Percentiles rank a stretch among this genome's conserved stretches.
phyloP scores from a whole-genome alignment of 1,140 invertebrate species.

The Ephestia elutella region DNA sequence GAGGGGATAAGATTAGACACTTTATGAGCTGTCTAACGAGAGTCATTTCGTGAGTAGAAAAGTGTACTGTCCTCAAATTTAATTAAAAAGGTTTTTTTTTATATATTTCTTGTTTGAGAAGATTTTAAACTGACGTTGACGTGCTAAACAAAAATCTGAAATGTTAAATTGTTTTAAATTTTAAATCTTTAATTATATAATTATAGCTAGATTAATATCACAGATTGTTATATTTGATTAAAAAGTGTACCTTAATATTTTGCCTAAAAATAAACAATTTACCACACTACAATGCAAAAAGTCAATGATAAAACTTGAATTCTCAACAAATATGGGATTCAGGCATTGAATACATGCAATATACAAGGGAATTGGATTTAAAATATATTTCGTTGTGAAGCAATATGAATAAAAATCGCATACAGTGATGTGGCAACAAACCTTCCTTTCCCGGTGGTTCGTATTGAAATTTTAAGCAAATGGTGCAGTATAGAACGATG shows the following conservation, averaged over 20 bases:
- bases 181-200: too few relatives aligned
- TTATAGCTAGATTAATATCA: too few relatives aligned
- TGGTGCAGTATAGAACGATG: constrained; percentile 34
- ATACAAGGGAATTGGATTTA: constrained; percentile 16
- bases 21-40: constrained; percentile 7
- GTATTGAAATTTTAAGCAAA: constrained; percentile 45
- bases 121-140: too few relatives aligned
- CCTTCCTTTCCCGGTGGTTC: not conserved
- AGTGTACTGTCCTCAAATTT: not conserved
- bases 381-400: constrained; percentile 19
- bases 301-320: not conserved
- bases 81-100: not conserved
- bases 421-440: constrained; percentile 16
- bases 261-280: not conserved
- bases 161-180: too few relatives aligned
- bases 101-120: not conserved
- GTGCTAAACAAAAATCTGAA: too few relatives aligned
- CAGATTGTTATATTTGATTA: too few relatives aligned
- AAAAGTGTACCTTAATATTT: too few relatives aligned
- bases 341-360: not conserved
- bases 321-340: not conserved
- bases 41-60: not conserved
- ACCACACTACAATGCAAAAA: not conserved
- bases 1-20: constrained; percentile 14
- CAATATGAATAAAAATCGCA: constrained; percentile 29